Percentiles rank a stretch among this genome's conserved stretches.
phyloP scores from a whole-genome alignment of 2,113 vertebrate species.

The Eonycteris spelaea region DNA sequence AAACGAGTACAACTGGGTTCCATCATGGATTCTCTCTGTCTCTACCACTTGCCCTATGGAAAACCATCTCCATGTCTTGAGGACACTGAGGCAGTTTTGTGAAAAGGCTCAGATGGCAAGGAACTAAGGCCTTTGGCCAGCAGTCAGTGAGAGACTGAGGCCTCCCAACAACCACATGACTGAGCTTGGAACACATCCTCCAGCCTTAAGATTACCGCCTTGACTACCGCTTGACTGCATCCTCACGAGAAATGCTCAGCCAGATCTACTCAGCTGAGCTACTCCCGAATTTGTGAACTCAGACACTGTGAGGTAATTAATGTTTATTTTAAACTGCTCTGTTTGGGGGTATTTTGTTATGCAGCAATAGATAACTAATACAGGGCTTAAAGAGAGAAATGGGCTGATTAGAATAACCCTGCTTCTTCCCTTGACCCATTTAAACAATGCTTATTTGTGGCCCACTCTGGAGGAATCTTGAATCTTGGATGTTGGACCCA shows the following conservation, averaged over 20 bases:
- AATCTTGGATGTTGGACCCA: background rate
- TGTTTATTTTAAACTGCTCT: background rate
- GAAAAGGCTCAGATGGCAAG: background rate
- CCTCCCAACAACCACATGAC: background rate
- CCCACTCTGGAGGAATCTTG: background rate
- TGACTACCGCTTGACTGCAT: background rate
- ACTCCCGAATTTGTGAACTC: background rate
- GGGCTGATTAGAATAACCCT: background rate
- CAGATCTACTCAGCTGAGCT: background rate
- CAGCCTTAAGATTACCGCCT: background rate
- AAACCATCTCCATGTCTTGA: background rate
- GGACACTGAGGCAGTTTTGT: background rate
- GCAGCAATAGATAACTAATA: background rate
- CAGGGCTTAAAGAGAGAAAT: background rate
- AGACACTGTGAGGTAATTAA: background rate
- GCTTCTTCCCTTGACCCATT: background rate
- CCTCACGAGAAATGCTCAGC: background rate
- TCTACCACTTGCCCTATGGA: background rate
- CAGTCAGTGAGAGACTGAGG: background rate
- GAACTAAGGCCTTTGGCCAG: background rate
- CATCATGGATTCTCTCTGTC: background rate
- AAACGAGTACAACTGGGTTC: background rate
- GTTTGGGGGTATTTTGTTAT: background rate
- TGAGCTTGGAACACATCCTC: background rate
- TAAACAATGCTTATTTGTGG: background rate